phyloP scores from a whole-genome alignment of 2,113 vertebrate genomes.

The Albula glossodonta region DNA sequence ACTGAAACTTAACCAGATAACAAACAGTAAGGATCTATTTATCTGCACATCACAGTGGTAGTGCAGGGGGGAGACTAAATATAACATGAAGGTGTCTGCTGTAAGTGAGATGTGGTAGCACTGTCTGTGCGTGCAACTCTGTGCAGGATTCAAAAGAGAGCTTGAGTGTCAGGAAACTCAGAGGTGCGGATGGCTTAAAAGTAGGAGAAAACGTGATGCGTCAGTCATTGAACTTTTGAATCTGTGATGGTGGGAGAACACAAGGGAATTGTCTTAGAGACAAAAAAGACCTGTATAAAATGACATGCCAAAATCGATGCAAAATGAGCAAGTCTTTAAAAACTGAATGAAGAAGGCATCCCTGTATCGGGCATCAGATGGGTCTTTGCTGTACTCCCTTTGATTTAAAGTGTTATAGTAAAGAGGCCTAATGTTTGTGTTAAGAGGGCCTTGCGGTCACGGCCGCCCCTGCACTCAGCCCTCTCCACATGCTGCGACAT shows the following conservation, averaged over 20 bases:
- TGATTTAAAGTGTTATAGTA: background rate
- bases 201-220: background rate
- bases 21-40: constrained; percentile 9
- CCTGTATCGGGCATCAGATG: background rate
- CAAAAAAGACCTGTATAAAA: background rate
- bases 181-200: background rate
- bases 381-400: background rate
- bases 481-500: background rate
- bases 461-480: background rate
- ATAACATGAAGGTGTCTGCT: background rate
- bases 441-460: background rate
- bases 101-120: background rate
- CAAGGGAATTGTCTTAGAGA: background rate
- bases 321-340: background rate
- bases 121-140: background rate
- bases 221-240: background rate
- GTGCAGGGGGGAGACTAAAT: background rate
- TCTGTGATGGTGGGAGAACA: background rate
- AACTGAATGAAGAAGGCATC: background rate
- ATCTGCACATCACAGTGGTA: background rate
- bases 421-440: background rate
- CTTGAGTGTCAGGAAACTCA: background rate
- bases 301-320: background rate
- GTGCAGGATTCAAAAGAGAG: background rate
- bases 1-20: constrained; percentile 19